These are phyloP conservation scores for Cacoxenus indagator DNA, from an alignment of 2,888 invertebrate species.

Conservation along the genomic window DNA sequence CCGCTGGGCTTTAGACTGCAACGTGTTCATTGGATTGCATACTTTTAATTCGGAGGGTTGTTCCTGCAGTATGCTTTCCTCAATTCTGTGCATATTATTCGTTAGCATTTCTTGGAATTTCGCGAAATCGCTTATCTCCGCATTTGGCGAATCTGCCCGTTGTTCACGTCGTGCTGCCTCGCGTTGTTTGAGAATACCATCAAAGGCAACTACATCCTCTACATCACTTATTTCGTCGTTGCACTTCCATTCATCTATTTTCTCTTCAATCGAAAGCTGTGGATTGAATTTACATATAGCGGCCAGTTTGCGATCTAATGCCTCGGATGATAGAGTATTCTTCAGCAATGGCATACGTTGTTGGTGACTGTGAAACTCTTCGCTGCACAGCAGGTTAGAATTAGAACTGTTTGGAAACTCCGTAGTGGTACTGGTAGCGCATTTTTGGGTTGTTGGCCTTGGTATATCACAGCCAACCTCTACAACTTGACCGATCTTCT, in stretches of 20 bases:
- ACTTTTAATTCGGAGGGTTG: neutral
- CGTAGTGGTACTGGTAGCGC: constrained; percentile 61
- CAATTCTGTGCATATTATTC: constrained; percentile 19
- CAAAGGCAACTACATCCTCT: constrained; percentile 66
- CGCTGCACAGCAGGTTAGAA: constrained; percentile 57
- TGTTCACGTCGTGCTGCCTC: constrained; percentile 44
- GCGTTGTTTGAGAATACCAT: constrained; percentile 51
- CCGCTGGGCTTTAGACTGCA: neutral
- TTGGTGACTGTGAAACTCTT: constrained; percentile 35
- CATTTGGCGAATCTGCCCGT: neutral
- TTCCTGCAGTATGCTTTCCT: neutral
- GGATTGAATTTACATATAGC: constrained; percentile 58
- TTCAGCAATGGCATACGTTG: constrained; percentile 57
- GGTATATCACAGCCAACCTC: neutral
- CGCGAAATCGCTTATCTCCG: constrained; percentile 34
- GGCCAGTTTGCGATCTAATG: constrained; percentile 61
- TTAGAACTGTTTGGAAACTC: constrained; percentile 68
- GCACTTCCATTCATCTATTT: constrained; percentile 60
- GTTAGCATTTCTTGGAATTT: constrained; percentile 41
- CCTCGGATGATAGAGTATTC: constrained; percentile 62
- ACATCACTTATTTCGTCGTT: constrained; percentile 59
- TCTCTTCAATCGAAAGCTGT: constrained; percentile 62
- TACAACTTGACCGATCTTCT: too few relatives aligned
- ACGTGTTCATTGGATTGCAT: neutral
- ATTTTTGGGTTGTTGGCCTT: constrained; percentile 6